Conservation (phyloP, 1,140 invertebrate species). For the Eumeta japonica region DNA sequence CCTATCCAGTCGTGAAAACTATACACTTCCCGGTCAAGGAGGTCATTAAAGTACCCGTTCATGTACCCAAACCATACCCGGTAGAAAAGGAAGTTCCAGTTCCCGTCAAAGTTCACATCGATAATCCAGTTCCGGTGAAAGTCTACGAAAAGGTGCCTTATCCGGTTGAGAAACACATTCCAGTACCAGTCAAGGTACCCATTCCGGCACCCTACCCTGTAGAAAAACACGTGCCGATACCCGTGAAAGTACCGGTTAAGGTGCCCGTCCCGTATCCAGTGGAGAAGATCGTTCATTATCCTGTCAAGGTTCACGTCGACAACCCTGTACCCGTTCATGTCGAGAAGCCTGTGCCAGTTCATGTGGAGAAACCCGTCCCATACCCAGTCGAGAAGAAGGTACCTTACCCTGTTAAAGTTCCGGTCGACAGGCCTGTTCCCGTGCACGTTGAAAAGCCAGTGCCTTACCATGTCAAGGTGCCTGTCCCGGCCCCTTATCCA, state of each 20-base stretch:
- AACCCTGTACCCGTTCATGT: slow-evolving; percentile 65
- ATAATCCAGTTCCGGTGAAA: slow-evolving; percentile 64
- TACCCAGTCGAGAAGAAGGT: slow-evolving; percentile 65
- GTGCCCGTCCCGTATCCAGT: slow-evolving; percentile 69
- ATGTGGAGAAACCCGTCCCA: slow-evolving; percentile 62
- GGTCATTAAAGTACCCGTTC: slow-evolving; percentile 63
- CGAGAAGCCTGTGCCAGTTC: slow-evolving; percentile 60
- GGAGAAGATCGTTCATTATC: slow-evolving; percentile 70
- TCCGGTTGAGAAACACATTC: slow-evolving; percentile 67
- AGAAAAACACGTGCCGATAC: slow-evolving; percentile 67
- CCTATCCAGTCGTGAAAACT: slow-evolving; percentile 65
- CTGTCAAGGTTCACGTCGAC: slow-evolving; percentile 69
- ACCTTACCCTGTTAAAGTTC: slow-evolving; percentile 63
- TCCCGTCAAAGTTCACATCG: slow-evolving; percentile 64
- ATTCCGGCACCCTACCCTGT: slow-evolving; percentile 71
- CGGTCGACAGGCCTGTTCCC: slow-evolving; percentile 62
- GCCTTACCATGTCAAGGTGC: slow-evolving; percentile 60
- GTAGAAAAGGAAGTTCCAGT: slow-evolving; percentile 67
- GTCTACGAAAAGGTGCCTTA: slow-evolving; percentile 65
- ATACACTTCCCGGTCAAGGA: slow-evolving; percentile 66
- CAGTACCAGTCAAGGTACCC: slow-evolving; percentile 67
- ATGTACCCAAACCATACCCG: slow-evolving; percentile 63
- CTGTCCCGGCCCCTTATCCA: slow-evolving; percentile 60
- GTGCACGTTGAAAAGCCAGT: slow-evolving; percentile 61
- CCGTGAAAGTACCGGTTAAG: slow-evolving; percentile 68